A percentile compares a stretch with the other conserved stretches of the same genome.
Evolutionary conservation across 2,113 vertebrate genomes (phyloP).

Genomic region (Gymnobelideus leadbeateri): DNA sequence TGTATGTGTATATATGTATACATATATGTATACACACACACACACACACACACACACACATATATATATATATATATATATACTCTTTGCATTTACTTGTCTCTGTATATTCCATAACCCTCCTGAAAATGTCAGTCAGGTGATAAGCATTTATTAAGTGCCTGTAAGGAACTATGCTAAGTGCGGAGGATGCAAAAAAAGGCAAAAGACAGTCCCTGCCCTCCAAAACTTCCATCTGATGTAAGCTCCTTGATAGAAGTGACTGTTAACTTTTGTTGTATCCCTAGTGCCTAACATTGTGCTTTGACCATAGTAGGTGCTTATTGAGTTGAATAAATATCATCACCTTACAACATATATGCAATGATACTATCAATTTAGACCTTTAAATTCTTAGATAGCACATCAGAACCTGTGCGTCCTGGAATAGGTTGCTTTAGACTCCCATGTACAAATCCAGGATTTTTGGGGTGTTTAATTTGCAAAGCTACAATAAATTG

Average conservation of each 20-base stretch:
- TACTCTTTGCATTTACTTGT: neutral
- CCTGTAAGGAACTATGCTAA: neutral
- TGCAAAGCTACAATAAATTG: neutral
- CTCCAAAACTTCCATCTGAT: neutral
- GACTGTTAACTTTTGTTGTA: neutral
- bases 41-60: too few species aligned
- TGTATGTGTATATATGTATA: too few species aligned
- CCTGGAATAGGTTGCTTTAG: neutral
- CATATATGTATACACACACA: too few species aligned
- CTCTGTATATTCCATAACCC: rapidly evolving
- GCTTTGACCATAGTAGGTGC: neutral
- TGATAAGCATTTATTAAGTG: neutral
- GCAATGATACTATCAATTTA: neutral
- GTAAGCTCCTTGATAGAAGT: neutral
- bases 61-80: too few species aligned
- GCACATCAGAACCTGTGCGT: neutral
- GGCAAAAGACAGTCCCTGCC: neutral
- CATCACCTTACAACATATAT: neutral
- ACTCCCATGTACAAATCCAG: neutral
- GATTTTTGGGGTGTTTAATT: neutral
- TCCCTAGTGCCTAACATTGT: neutral
- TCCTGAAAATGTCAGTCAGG: neutral
- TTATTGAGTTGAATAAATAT: neutral
- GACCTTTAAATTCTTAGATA: neutral
- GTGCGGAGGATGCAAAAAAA: neutral